phyloP scores from a whole-genome alignment of 1,140 invertebrate species.

The Cydia fagiglandana region DNA sequence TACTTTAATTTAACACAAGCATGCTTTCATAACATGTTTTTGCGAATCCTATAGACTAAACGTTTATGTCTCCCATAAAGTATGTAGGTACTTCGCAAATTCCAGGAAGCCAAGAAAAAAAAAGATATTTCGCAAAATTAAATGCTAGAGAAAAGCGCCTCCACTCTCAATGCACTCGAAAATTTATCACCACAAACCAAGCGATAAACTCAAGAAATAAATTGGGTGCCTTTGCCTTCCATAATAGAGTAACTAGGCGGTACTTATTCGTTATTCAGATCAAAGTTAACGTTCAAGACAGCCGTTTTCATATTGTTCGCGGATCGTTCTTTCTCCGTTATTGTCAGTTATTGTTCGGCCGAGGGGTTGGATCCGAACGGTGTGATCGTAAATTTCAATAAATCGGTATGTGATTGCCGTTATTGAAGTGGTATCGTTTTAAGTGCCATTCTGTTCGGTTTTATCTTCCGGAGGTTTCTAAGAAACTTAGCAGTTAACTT shows the following conservation, averaged over 20 bases:
- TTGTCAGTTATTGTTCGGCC: constrained; percentile 42
- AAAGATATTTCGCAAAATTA: constrained; percentile 36
- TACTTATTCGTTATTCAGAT: constrained; percentile 31
- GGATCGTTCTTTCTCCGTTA: constrained; percentile 41
- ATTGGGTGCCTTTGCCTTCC: constrained; percentile 40
- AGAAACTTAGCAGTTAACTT: not conserved
- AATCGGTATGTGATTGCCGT: constrained; percentile 44
- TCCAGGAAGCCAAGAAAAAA: constrained; percentile 31
- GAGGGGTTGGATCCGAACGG: constrained; percentile 37
- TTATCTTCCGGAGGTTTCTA: not conserved
- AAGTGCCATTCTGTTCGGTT: not conserved
- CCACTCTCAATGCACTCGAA: constrained; percentile 39
- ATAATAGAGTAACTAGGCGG: constrained; percentile 37
- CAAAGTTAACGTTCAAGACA: constrained; percentile 33
- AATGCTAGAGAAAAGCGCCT: constrained; percentile 37
- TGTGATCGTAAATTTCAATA: constrained; percentile 48
- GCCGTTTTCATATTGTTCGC: constrained; percentile 44
- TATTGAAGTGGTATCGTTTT: constrained; percentile 46
- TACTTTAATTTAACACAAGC: no score
- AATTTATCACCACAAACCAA: constrained; percentile 45
- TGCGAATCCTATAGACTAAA: not conserved
- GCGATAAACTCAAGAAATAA: constrained; percentile 48
- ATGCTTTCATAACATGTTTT: no score
- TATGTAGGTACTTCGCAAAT: not conserved
- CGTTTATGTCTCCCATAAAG: not conserved